phyloP scores from a whole-genome alignment of 2,113 vertebrate genomes.

The Macheiramphus alcinus region DNA sequence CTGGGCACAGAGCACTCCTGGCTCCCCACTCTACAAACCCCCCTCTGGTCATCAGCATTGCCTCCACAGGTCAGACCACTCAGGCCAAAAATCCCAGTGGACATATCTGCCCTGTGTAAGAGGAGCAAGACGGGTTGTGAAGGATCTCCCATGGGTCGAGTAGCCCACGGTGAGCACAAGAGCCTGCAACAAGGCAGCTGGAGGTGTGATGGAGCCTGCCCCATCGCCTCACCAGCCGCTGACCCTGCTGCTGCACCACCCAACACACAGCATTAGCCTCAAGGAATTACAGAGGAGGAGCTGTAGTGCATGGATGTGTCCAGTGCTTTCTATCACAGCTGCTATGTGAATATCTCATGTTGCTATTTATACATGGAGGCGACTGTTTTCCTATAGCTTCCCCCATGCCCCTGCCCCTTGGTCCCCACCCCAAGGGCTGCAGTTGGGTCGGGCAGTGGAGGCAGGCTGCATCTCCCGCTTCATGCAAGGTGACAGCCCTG shows the following conservation, averaged over 20 bases:
- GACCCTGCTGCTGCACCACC: not conserved
- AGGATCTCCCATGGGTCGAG: not conserved
- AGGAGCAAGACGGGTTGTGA: not conserved
- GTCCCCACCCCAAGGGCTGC: not conserved
- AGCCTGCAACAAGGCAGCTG: not conserved
- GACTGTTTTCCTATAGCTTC: not conserved
- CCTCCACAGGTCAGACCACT: not conserved
- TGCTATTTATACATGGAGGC: fast-evolving
- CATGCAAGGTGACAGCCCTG: not conserved
- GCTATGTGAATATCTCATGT: not conserved
- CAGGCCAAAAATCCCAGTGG: not conserved
- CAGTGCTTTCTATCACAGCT: not conserved
- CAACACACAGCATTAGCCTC: not conserved
- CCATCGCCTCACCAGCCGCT: not conserved
- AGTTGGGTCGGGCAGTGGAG: not conserved
- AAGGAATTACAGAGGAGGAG: not conserved
- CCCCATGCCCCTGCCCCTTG: not conserved
- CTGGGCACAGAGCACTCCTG: not conserved
- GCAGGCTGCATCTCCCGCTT: not conserved
- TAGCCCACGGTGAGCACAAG: fast-evolving
- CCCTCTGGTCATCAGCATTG: fast-evolving
- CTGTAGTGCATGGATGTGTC: not conserved
- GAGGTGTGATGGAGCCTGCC: not conserved
- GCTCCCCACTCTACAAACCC: not conserved
- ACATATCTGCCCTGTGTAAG: not conserved